Conservation (phyloP, 2,797 vertebrate genomes). For the Sebastes taczanowskii region DNA sequence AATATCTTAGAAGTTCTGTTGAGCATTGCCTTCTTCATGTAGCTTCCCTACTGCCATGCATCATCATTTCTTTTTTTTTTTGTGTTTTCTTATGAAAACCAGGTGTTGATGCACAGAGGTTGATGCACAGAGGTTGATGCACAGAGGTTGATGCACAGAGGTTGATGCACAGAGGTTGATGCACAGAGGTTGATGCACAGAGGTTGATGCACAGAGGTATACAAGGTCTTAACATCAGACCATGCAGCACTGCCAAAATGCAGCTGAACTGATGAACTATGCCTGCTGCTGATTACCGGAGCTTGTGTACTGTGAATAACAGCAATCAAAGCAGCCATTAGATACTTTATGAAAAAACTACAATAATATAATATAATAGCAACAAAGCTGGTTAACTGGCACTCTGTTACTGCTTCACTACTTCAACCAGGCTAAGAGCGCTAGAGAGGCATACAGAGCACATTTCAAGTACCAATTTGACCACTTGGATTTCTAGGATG, state of each 20-base stretch:
- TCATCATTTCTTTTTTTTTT: background rate
- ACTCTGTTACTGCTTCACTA: background rate
- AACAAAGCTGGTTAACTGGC: background rate
- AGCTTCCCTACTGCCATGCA: background rate
- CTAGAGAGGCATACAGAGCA: constrained; percentile 6
- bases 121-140: background rate
- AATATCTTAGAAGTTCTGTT: background rate
- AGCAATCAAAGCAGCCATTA: background rate
- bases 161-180: background rate
- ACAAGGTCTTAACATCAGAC: background rate
- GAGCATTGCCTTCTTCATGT: background rate
- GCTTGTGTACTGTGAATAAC: background rate
- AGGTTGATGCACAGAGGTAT: background rate
- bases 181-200: background rate
- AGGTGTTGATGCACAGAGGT: background rate
- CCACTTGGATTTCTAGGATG: constrained; percentile 5
- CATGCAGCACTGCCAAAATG: background rate
- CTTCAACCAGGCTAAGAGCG: background rate
- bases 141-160: background rate
- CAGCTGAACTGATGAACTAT: background rate
- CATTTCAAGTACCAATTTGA: constrained; percentile 33
- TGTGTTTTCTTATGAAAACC: background rate
- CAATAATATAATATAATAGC: background rate
- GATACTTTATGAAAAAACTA: background rate
- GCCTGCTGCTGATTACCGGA: background rate